Evolutionary conservation across 2,113 vertebrate genomes (phyloP), one percentile per base, ranked within the genome.

Genomic region (Circaetus cinerascens): DNA sequence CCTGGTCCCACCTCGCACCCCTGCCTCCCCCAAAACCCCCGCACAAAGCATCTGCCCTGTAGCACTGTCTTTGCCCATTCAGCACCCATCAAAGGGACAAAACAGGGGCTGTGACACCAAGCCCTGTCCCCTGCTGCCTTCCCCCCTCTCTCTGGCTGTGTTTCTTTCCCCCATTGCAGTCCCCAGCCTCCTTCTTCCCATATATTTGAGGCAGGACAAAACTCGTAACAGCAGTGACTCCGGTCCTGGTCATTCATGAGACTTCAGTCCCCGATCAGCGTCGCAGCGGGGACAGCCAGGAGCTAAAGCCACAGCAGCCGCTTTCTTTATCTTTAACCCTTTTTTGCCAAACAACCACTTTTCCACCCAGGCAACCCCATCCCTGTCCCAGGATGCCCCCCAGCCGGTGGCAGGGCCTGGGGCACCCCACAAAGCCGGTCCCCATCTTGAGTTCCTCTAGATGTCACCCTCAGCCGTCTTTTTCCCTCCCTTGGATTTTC

Each of bases 181-280:
- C 38, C 36, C n/a, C 50, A 43, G 1, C 34, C 29, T 16, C 2
- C 51, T 78, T 73, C 32, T 50, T 41, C 46, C 57, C 15, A 15
- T 15, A 5, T 2, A 34, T 32, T 1, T 55, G 84, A 93, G 90
- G 14, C 43, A 30, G 84, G 67, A 76, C 67, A 83, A 60, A 94
- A 91, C 84, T 93, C 92, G 0, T 55, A 5, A 45, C 92, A 91
- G 13, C 36, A 67, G 29, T 93, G 84, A 41, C 5, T 86, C 23
- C 2, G 0, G 3, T 38, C 32, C 5, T 1, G 0, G 4, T 25
- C 34, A 11, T 5, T 38, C 22, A 2, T 3, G 29, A 7, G 10
- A 11, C 22, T 87, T 45, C 45, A 8, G 29, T 53, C 75, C 27
- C 38, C 27, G 27, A 3, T 32, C 34, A 78, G 13, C 6, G 1